Evolutionary conservation across 2,888 invertebrate species (phyloP), one percentile per base, ranked within the genome.

Genomic region (Mylabris sibirica): DNA sequence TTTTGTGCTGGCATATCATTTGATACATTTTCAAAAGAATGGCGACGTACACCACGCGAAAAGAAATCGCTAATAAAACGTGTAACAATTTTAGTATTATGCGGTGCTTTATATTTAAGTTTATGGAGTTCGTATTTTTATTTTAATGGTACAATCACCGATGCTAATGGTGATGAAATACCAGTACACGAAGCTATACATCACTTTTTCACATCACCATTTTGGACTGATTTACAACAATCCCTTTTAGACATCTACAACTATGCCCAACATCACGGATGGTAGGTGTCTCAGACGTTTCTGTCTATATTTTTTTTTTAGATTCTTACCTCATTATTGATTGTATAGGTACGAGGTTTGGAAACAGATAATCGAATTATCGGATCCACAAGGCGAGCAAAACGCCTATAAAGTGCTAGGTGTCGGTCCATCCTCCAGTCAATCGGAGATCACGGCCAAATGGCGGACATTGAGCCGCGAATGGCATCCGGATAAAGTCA

Each of bases 401-500:
- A 95, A 96, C 84, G 94, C 98, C 1, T 93, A 92, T 78, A 93
- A 91, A 88, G 93, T 95, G 75, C 85, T 98, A 2, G 93, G 90
- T 0, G 84, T 98, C 0, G 88, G 91, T 26, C 90, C 91, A n/a
- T 91, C 92, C 2, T 92, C 96, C 0, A 91, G 92, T 17, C 95
- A 97, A 80, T 90, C 92, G 49, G 94, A 97, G 83, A 95, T 98
- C 24, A 95, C 95, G 0, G 84, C 92, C 0, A 90, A 88, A 14
- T 98, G 96, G 91, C 87, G 96, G 35, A 88, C 89, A 34, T 85
- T 98, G 0, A 95, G 96, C 0, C 90, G 93, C 38, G 93, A 95
- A 80, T 91, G 92, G 85, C 98, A 98, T 84, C 98, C 98, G 0
- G 98, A 98, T 81, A 96, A 95, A 83, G 92, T 93, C 5, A 94